phyloP scores from a whole-genome alignment of 2,113 vertebrate genomes.

The Trinectes maculatus region DNA sequence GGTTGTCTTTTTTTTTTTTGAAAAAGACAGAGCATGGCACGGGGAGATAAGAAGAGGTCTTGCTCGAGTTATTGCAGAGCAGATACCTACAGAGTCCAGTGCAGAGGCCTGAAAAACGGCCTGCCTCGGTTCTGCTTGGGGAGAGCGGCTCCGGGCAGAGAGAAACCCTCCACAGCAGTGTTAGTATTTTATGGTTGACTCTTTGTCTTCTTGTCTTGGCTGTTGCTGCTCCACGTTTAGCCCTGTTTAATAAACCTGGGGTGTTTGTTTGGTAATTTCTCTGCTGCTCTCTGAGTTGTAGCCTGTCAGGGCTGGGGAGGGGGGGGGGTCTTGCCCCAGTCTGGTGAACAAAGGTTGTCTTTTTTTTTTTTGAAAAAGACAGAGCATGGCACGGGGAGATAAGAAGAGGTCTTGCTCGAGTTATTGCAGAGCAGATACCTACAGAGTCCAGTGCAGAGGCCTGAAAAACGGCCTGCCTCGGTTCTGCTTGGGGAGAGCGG shows the following conservation, averaged over 20 bases:
- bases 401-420: conserved; percentile 49
- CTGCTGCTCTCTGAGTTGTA: conserved; percentile 22
- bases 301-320: conserved; percentile 25
- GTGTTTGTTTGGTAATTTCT: conserved; percentile 23
- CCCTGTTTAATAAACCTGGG: conserved; percentile 35
- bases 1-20: conserved; percentile 50
- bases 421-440: conserved; percentile 54
- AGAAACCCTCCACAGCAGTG: conserved; percentile 22
- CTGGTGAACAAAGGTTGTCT: conserved; percentile 66
- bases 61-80: conserved; percentile 40
- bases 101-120: conserved; percentile 27
- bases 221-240: conserved; percentile 12
- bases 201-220: conserved; percentile 44
- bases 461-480: conserved; percentile 15
- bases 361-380: conserved; percentile 44
- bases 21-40: conserved; percentile 55
- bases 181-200: background rate
- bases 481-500: conserved; percentile 13
- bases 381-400: conserved; percentile 63
- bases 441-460: conserved; percentile 36
- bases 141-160: conserved; percentile 37
- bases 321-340: conserved; percentile 16
- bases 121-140: conserved; percentile 13
- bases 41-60: conserved; percentile 64
- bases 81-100: conserved; percentile 48